Evolutionary conservation across 2,888 invertebrate genomes (phyloP), one percentile per base, ranked within the genome.

Genomic region (Phlogophora meticulosa): DNA sequence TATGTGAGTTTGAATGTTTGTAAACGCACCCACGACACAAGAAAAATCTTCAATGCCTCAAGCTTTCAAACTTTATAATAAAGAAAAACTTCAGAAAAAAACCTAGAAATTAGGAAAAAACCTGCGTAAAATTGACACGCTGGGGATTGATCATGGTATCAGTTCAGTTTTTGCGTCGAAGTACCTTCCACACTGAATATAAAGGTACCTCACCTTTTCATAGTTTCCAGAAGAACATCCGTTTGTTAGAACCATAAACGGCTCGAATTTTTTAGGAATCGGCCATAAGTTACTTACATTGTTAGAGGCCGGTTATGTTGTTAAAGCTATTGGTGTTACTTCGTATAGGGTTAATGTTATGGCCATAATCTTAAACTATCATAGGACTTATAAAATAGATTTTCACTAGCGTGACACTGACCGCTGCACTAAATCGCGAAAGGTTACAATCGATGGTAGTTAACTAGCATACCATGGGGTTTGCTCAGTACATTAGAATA

Each of bases 271-370:
- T 38, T 56, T 24, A 46, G 57, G 38, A 38, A 46, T 38, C 45
- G 17, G 22, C 22, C 57, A 32, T 11, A 32, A 45, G 0, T 28
- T 45, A 66, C 43, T 17, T 32, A 56, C 7, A 32, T 40, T 53
- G n/a, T 45, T 46, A 66, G 15, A 17, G 32, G 57, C 58, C 17
- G 58, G 46, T 46, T 57, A 40, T n/a, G 34, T 13, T 20, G 4
- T 22, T 67, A 65, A 32, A 65, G 45, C 28, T 65, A 67, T 61
- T 56, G 20, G 32, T 56, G 22, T 67, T 40, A 67, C 32, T 40
- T 56, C 32, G 10, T 55, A 32, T 22, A 28, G 17, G 4, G 22
- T 32, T 55, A 64, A 66, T 53, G 13, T 17, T 53, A 38, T 15
- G 22, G 45, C n/a, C n/a, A 40, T 58, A 42, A 49, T 49, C n/a